A percentile compares a stretch with the other conserved stretches of the same genome.
Evolutionary conservation across 2,797 vertebrate genomes (phyloP).

Genomic region (Allobates femoralis): DNA sequence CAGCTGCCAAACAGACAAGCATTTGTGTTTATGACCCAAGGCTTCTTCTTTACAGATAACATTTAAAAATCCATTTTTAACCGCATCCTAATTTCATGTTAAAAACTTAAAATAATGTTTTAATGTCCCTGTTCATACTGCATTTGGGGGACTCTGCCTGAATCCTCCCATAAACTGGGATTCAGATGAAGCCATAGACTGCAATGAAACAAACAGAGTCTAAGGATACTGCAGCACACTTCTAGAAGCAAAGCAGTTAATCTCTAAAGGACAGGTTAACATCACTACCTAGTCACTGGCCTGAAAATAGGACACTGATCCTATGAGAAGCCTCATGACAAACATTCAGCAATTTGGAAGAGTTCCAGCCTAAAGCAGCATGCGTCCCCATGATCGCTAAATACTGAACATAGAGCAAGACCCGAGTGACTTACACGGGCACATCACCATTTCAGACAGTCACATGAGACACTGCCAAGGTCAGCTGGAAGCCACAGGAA

Average conservation of each 20-base stretch:
- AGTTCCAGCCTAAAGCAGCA: slow-evolving; percentile 31
- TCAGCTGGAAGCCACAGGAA: slow-evolving; percentile 29
- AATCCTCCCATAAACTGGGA: too few relatives aligned
- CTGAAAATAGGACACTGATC: slow-evolving; percentile 17
- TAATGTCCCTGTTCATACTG: too few relatives aligned
- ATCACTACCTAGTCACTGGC: slow-evolving; percentile 37
- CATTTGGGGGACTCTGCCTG: too few relatives aligned
- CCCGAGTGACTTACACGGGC: slow-evolving; percentile 31
- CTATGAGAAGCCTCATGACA: slow-evolving; percentile 41
- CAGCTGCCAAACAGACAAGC: too few relatives aligned
- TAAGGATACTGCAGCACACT: neutral
- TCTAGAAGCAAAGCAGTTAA: slow-evolving; percentile 16
- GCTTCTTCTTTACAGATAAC: too few relatives aligned
- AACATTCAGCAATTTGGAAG: slow-evolving; percentile 24
- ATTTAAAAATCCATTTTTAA: too few relatives aligned
- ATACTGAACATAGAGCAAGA: slow-evolving; percentile 15
- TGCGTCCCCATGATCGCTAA: neutral
- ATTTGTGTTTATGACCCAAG: too few relatives aligned
- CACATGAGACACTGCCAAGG: slow-evolving; percentile 54
- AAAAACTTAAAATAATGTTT: too few relatives aligned
- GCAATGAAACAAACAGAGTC: too few relatives aligned
- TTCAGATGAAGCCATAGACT: too few relatives aligned
- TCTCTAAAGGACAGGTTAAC: slow-evolving; percentile 47
- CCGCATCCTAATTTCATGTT: too few relatives aligned
- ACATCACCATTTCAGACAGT: slow-evolving; percentile 46